These are phyloP conservation scores for Chymomyza procnemis DNA, from an alignment of 2,888 invertebrate species.

Conservation along the genomic window DNA sequence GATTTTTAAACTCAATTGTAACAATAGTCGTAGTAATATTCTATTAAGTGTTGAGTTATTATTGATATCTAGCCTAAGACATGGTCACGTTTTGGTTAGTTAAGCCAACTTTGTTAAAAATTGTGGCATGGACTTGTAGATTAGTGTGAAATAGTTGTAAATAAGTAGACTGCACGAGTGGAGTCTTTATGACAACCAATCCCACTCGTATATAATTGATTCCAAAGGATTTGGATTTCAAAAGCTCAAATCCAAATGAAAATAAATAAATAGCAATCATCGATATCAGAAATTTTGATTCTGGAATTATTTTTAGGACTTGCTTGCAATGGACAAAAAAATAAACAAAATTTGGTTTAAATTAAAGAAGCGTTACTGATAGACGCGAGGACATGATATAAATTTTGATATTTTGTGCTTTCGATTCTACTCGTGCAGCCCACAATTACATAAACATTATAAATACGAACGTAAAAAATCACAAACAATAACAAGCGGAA, in stretches of 20 bases:
- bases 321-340: too few relatives aligned
- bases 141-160: neutral
- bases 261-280: neutral
- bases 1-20: constrained; percentile 38
- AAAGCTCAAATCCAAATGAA: neutral
- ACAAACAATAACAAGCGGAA: constrained; percentile 34
- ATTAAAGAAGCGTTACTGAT: too few relatives aligned
- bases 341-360: too few relatives aligned
- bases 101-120: neutral
- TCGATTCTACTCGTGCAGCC: neutral
- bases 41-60: constrained; percentile 61
- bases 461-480: constrained; percentile 21
- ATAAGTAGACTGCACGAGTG: neutral
- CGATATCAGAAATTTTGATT: neutral
- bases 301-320: neutral
- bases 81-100: neutral
- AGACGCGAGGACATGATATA: too few relatives aligned
- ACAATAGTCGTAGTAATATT: neutral
- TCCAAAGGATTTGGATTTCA: neutral
- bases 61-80: constrained; percentile 23
- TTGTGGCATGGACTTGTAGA: neutral
- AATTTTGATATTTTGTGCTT: neutral
- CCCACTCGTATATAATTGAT: neutral
- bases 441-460: neutral
- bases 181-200: neutral